Evolutionary conservation across 2,888 invertebrate genomes (phyloP), one percentile per base, ranked within the genome.

Genomic region (Alcis repandata): DNA sequence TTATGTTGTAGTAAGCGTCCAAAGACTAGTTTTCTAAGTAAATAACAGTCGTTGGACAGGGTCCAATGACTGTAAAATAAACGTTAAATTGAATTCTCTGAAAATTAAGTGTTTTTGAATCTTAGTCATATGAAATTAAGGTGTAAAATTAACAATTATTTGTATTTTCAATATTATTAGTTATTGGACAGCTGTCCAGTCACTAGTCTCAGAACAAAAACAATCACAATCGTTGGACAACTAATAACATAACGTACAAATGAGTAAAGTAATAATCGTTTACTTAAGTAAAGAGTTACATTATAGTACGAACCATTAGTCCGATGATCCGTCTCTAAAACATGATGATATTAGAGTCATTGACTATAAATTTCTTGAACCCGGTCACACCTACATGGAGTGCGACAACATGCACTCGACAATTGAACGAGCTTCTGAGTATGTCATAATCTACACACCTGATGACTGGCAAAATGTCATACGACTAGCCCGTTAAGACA

Each of bases 41-140:
- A 49, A 49, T 49, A 49, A 8, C n/a, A 27, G 48, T 49, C 48
- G 48, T 49, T 49, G 48, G n/a, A n/a, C n/a, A n/a, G n/a, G n/a
- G n/a, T n/a, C n/a, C n/a, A n/a, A n/a, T n/a, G n/a, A n/a, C n/a
- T 41, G 41, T 41, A 41, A 41, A 41, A 41, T 41, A 41, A 17
- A 15, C 41, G 41, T 41, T 41, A 41, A 17, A 41, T 41, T 41
- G 10, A 41, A 41, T 41, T 41, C 17, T 41, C 17, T 41, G 41
- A 41, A 41, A 41, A 41, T 17, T 41, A 41, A 41, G 41, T 41
- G 41, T 41, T 41, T 17, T 41, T 41, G 15, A 41, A 41, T 17
- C 8, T 3, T 17, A 41, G 11, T 17, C 15, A 41, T 41, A 10
- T 41, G 6, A 17, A 41, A 17, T 41, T 17, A 41, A 41, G 8